Base-by-base conservation (phyloP, 1,140 invertebrate genomes). In the Drosophila elegans region DNA sequence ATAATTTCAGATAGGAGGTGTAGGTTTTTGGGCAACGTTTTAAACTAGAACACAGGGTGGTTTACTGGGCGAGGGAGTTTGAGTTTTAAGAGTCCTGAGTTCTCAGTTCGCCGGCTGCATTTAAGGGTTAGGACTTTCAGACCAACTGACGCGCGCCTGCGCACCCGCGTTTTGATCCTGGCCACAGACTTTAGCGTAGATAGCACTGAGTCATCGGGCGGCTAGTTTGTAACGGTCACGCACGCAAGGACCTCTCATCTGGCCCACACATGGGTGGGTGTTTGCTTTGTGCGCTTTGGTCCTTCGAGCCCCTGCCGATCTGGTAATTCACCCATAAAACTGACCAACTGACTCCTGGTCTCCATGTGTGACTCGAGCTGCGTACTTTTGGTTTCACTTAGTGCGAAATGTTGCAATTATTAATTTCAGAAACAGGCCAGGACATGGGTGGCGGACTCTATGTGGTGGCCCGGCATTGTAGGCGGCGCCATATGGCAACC, bases 401-500 rank as follows among this genome's bases (percentile, higher is more conserved):
- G 74, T 74, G 81, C 82, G 63, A 85, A 85, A 78, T 88, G 44
- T 83, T 77, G 84, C 84, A 88, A 88, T 88, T 88, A 88, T 88
- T 88, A 88, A 74, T 88, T 74, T 55, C 45, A 60, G 49, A 88
- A 88, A 83, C 84, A 86, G 83, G 39, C 45, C 60, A 52, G 46
- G 32, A 16, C 53, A 52, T 69, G 27, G 72, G 52, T 59, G 72
- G 56, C 42, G 51, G 32, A 9, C 38, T 16, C 32, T 38, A 46
- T 66, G 44, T 7, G 39, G 12, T 21, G 44, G 9, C 38, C 13
- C 45, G 57, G 42, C 7, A 3, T 48, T 5, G 45, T 27, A 52
- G 25, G 57, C 45, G 46, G 4, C 16, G 59, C 56, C 74, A 77
- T 77, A 77, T 77, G 74, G 48, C 63, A 9, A 44, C 51, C 55